Evolutionary conservation across 1,140 invertebrate species (phyloP).

Genomic region (Nephila pilipes): DNA sequence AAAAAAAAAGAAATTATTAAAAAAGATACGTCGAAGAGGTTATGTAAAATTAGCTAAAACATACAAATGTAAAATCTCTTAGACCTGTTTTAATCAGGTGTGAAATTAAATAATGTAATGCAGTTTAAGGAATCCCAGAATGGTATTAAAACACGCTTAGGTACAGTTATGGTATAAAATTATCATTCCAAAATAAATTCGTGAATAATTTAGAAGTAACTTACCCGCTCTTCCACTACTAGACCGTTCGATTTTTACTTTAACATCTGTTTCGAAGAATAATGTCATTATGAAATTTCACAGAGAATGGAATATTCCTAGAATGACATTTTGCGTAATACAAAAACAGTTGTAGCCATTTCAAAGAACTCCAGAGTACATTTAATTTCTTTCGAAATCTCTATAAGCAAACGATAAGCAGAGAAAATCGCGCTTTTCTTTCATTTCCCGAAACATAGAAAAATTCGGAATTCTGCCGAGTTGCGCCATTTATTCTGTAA

Average conservation of each 20-base stretch:
- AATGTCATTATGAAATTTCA: conserved; percentile 3
- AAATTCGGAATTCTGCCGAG: too few relatives aligned
- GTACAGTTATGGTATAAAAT: too few relatives aligned
- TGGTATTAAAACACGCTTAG: too few relatives aligned
- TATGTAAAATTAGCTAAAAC: too few relatives aligned
- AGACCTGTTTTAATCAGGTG: too few relatives aligned
- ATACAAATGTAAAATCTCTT: too few relatives aligned
- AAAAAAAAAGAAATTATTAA: too few relatives aligned
- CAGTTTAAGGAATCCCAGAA: too few relatives aligned
- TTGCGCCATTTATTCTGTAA: too few relatives aligned
- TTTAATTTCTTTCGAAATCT: background rate
- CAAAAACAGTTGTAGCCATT: background rate
- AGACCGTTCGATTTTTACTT: background rate
- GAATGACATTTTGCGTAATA: background rate
- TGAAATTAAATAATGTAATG: too few relatives aligned
- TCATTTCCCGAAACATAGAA: background rate
- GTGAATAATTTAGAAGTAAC: background rate
- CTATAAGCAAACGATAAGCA: background rate
- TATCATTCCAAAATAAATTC: too few relatives aligned
- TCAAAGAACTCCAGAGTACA: background rate
- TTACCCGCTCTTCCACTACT: background rate
- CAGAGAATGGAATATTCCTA: background rate
- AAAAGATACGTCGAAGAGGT: too few relatives aligned
- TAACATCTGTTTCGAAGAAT: background rate
- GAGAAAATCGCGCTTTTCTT: background rate